Evolutionary conservation across 2,797 vertebrate genomes (phyloP), one percentile per base, ranked within the genome.

Genomic region (Cynodonichthys magdalenae): DNA sequence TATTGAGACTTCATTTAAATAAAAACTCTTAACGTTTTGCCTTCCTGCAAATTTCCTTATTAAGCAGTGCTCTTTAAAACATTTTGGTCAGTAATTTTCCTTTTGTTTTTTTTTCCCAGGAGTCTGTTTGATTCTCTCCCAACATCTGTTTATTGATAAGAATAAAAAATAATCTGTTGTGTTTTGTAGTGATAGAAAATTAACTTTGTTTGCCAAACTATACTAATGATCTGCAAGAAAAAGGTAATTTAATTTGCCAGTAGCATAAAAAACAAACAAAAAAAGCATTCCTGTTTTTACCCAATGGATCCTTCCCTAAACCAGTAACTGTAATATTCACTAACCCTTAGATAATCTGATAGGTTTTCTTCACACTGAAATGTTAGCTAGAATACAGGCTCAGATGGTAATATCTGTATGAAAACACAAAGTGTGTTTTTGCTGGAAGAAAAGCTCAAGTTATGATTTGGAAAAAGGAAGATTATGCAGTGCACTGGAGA

Each of bases 1-100:
- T 53, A 80, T 77, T 74, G 54, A 52, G 68, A 66, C 54, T 55
- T 75, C 60, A 80, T 86, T 66, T 74, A 76, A 79, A 81, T 82
- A 65, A 18, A 20, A 70, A 59, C 70, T 81, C 69, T 79, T 84
- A 66, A 84, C 85, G 41, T 57, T 74, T 27, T 45, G 20, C 80
- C 69, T 76, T 79, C 46, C 48, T 63, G 19, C 6, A 10, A 41
- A 71, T 83, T 79, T 71, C 53, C 61, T 66, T 80, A 55, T 72
- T 80, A 74, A 77, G 51, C 60, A 61, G 27, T 10, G 1, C 63
- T 74, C 19, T 63, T 69, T 69, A 59, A 51, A 64, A 70, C 18
- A 63, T 27, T 69, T 6, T 56, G 19, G 15, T 69, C 17, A 11
- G 34, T 63, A 5, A 58, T 69, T 66, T 66, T 24, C 24, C 3